Base-by-base conservation (phyloP, 1,140 invertebrate species). In the Megalopta genalis region DNA sequence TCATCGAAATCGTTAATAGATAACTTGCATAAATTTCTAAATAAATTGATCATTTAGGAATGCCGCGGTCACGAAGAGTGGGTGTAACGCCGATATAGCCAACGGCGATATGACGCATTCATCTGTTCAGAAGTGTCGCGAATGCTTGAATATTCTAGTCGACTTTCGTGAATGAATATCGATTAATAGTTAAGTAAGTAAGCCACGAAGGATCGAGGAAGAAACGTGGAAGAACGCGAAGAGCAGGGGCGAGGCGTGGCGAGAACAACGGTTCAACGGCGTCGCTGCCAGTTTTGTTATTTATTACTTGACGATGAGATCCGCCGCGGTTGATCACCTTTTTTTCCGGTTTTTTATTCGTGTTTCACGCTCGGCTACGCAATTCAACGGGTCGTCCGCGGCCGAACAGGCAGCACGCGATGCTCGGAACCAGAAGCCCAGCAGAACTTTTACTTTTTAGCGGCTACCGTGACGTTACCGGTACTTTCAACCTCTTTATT, bases 381-480 rank as follows among this genome's bases (percentile, higher is more conserved):
- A 25, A 27, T 49, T 67, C 14, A 14, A 52, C n/a, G 25, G 16
- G 2, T 27, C 14, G 18, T 18, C 25, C 10, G 27, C 39, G 23
- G 57, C 9, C 5, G 46, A 32, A 57, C 42, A 12, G 10, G 6
- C 42, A 49, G 14, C 0, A 5, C 12, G 25, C 18, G 23, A 3
- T 27, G 25, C 21, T 59, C 59, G 39, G 42, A 71, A 49, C 60
- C 49, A 46, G 54, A 46, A n/a, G 42, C 62, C 8, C 0, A 14
- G 18, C 14, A 37, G 12, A 46, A 69, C 54, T 49, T 77, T 77
- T 77, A 69, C 66, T 62, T 77, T 77, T 62, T 62, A 75, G 14
- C 62, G 16, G 46, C 21, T 49, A 64, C 23, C 23, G 63, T 46
- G 73, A 52, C 57, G 75, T 52, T 77, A 70, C 57, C 2, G 59